Evolutionary conservation across 1,140 invertebrate species (phyloP), one percentile per base, ranked within the genome.

Genomic region (Muscidifurax raptorellus): DNA sequence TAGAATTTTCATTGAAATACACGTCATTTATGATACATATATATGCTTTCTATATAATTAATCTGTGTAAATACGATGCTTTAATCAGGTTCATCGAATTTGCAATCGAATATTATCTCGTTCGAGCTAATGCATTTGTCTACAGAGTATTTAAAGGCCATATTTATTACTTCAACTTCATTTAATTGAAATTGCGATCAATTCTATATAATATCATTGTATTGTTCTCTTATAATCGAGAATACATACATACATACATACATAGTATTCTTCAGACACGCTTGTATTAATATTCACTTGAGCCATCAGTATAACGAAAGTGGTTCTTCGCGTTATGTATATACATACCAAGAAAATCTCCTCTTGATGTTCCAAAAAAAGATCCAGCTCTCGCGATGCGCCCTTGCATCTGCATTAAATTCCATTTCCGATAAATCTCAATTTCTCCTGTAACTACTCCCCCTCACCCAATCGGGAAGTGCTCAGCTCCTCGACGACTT

Each of bases 351-450:
- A 59, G 3, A n/a, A n/a, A 59, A 59, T 18, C 18, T 22, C 7
- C 18, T n/a, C 5, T 59, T 59, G 18, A 59, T n/a, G 52, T 59
- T 69, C 30, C 66, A 28, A 27, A 67, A 18, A 67, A 12, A 67
- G 71, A 72, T n/a, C n/a, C n/a, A 72, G 32, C 12, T 3, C 6
- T 5, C 25, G 15, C 2, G 44, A 47, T 47, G 72, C n/a, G 72
- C n/a, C 59, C 52, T 25, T 71, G 30, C 67, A 72, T 27, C 59
- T 10, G 36, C 40, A 32, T 74, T 71, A 71, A 80, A 71, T 64
- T 81, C 80, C 72, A 47, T 74, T 81, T 81, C 40, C 69, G 25
- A 69, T 71, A 66, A 71, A 44, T 80, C 67, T 80, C 32, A 80
- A 66, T 79, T 79, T 75, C 77, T 75, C 66, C 27, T n/a, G n/a